Base-by-base conservation (phyloP, 2,888 invertebrate species). In the Yponomeuta sedellus region DNA sequence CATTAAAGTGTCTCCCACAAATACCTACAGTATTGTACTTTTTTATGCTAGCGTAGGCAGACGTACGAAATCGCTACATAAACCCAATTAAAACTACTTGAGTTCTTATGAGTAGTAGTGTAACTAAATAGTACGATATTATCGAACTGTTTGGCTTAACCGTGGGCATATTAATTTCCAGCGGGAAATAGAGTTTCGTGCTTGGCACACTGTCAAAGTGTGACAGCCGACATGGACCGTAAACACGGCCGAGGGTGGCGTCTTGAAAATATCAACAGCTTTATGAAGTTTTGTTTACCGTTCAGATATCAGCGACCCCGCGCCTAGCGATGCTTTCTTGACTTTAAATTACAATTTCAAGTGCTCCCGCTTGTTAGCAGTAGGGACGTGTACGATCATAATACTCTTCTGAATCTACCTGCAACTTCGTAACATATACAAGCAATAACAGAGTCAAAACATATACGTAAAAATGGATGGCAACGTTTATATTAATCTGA, bases 191-290 rank as follows among this genome's bases (percentile, higher is more conserved):
- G n/a, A n/a, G 80, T 79, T 82, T 86, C 80, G 78, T 76, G 77
- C 69, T 87, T 88, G 89, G 89, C 89, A 88, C 81, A 69, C 72
- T 77, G 73, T 86, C 88, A 88, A 86, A 70, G 79, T 70, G 70
- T 69, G 70, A 72, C 75, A 70, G 68, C 72, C 70, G 74, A 25
- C 59, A 19, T 10, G 59, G 12, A 20, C 75, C 73, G 79, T 83
- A 82, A 83, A 83, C 82, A 82, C 73, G 71, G 70, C 71, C 69
- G 56, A 28, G 12, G 10, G 59, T 12, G 25, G 71, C 67, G 66
- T 69, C 44, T 52, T 52, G 16, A 52, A 52, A 52, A 52, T 52
- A 52, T 52, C 44, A 52, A 16, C 44, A 52, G 16, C 16, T 52
- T 52, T 16, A 16, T 52, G 44, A 52, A 52, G 44, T 52, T 52